A percentile compares a stretch with the other conserved stretches of the same genome.
These are phyloP conservation scores for Nebria ingens DNA, from an alignment of 1,140 invertebrate genomes.

Conservation along the genomic window DNA sequence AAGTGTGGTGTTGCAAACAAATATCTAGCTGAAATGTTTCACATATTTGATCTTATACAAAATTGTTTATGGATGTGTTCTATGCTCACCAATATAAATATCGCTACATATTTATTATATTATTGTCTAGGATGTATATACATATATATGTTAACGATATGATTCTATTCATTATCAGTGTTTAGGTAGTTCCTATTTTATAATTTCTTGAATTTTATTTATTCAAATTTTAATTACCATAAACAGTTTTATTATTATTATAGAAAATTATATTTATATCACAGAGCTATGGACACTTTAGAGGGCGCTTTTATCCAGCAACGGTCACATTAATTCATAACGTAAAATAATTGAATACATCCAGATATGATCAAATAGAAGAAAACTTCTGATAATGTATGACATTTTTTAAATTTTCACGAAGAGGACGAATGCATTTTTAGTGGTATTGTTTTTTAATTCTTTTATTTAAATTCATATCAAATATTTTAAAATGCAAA, in stretches of 20 bases:
- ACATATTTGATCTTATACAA: slow-evolving; percentile 3
- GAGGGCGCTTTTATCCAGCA: too few species aligned
- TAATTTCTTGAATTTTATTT: too few species aligned
- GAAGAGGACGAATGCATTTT: too few species aligned
- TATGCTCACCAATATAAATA: slow-evolving; percentile 8
- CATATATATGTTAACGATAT: slow-evolving; percentile 4
- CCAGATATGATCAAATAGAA: too few species aligned
- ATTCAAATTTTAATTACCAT: neutral
- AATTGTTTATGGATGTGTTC: slow-evolving; percentile 7
- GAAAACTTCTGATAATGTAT: too few species aligned
- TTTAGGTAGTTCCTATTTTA: neutral
- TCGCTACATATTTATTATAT: slow-evolving; percentile 7
- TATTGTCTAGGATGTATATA: slow-evolving; percentile 3
- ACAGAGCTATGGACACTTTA: too few species aligned
- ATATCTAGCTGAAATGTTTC: neutral
- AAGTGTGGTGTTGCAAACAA: neutral
- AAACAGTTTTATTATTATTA: neutral
- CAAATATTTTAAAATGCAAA: too few species aligned
- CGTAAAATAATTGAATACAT: too few species aligned
- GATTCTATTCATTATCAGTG: neutral
- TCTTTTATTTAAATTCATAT: too few species aligned
- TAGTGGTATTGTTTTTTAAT: too few species aligned
- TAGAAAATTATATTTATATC: slow-evolving; percentile 3
- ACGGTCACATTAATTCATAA: too few species aligned
- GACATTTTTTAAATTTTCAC: too few species aligned